phyloP scores from a whole-genome alignment of 2,888 invertebrate species.

The Drosophila anomalata region DNA sequence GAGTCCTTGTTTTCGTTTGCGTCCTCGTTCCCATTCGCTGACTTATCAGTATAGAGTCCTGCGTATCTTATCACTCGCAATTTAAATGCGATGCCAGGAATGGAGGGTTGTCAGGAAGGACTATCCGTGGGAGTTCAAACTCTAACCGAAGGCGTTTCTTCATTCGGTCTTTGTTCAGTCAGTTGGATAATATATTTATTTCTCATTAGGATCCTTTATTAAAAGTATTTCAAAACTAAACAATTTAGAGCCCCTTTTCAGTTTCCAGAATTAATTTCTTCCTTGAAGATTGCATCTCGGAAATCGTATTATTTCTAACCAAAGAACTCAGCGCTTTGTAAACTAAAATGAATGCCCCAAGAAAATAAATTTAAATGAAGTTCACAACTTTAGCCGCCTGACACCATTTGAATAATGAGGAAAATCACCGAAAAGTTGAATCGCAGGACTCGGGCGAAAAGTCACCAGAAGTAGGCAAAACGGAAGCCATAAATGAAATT shows the following conservation, averaged over 20 bases:
- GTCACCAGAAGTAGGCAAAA: constrained; percentile 66
- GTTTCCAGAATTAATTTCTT: background rate
- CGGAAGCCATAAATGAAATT: constrained; percentile 80
- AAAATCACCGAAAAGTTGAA: constrained; percentile 29
- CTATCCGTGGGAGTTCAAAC: constrained; percentile 42
- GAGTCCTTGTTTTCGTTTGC: constrained; percentile 27
- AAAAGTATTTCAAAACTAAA: background rate
- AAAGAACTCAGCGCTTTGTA: constrained; percentile 14
- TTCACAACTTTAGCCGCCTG: constrained; percentile 49
- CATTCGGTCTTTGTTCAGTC: constrained; percentile 70
- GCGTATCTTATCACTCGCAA: constrained; percentile 48
- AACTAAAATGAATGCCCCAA: constrained; percentile 40
- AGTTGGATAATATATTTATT: background rate
- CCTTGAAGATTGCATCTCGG: background rate
- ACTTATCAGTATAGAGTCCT: constrained; percentile 40
- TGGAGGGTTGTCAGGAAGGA: constrained; percentile 13
- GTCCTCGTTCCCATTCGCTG: constrained; percentile 29
- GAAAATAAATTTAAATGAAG: constrained; percentile 61
- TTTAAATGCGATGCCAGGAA: constrained; percentile 34
- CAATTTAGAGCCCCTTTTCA: background rate
- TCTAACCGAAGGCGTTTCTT: constrained; percentile 34
- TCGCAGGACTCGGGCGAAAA: constrained; percentile 50
- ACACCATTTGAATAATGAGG: constrained; percentile 51
- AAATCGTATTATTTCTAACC: constrained; percentile 1
- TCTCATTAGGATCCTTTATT: too few relatives aligned